phyloP scores from a whole-genome alignment of 2,888 invertebrate species.

The Drosophila longiperda region DNA sequence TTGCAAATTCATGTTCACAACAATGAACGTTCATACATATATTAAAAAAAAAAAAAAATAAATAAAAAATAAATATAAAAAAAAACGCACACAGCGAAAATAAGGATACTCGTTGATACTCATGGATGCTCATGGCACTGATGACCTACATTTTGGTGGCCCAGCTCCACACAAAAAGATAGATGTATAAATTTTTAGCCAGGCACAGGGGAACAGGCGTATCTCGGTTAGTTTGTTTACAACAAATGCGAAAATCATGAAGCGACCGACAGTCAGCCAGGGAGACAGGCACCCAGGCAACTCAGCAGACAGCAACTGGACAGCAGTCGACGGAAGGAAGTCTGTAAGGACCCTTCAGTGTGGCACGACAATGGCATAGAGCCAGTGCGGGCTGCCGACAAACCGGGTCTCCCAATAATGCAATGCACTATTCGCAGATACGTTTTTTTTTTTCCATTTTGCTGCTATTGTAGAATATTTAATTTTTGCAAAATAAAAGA shows the following conservation, averaged over 20 bases:
- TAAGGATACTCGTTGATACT: slow-evolving; percentile 41
- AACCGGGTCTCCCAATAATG: slow-evolving; percentile 69
- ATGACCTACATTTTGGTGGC: slow-evolving; percentile 68
- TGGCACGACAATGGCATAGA: slow-evolving; percentile 42
- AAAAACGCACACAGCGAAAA: slow-evolving; percentile 24
- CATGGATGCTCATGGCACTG: slow-evolving; percentile 50
- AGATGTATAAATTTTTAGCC: slow-evolving; percentile 43
- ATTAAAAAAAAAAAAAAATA: slow-evolving; percentile 26
- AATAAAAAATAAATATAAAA: neutral
- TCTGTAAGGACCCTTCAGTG: slow-evolving; percentile 68
- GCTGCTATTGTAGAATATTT: slow-evolving; percentile 39
- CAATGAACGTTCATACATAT: slow-evolving; percentile 47
- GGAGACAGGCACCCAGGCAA: slow-evolving; percentile 10
- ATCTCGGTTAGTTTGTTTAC: slow-evolving; percentile 60
- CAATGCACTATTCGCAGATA: slow-evolving; percentile 46
- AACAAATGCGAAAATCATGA: slow-evolving; percentile 63
- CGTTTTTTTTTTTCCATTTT: slow-evolving; percentile 11
- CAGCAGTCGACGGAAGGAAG: slow-evolving; percentile 31
- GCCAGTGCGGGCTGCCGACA: slow-evolving; percentile 42
- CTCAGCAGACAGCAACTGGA: slow-evolving; percentile 13
- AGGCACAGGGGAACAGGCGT: slow-evolving; percentile 12
- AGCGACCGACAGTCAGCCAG: slow-evolving; percentile 24
- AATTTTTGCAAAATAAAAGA: slow-evolving; percentile 52
- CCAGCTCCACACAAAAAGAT: slow-evolving; percentile 23
- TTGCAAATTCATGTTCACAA: slow-evolving; percentile 75